Conservation (phyloP, 2,113 vertebrate species). For the Hystrix brachyura region DNA sequence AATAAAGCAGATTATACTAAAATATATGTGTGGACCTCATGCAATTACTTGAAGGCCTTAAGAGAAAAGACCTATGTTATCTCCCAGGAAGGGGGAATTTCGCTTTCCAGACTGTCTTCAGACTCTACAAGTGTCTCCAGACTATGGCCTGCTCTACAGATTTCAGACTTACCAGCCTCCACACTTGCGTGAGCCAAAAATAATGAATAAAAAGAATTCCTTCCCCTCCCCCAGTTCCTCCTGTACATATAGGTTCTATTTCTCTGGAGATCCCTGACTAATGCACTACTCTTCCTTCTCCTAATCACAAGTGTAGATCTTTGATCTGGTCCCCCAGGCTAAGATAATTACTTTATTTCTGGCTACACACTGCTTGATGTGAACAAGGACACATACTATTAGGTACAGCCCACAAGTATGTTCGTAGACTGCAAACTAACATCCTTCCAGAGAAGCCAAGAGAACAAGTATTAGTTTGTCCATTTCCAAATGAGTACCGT, state of each 20-base stretch:
- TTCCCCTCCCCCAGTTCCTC: background rate
- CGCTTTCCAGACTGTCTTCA: background rate
- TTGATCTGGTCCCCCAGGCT: background rate
- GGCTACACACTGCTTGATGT: background rate
- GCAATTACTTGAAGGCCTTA: background rate
- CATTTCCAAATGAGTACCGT: background rate
- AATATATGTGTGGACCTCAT: background rate
- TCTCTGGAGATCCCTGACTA: background rate
- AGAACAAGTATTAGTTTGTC: background rate
- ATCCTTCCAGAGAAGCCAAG: background rate
- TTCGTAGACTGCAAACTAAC: background rate
- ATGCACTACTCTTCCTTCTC: background rate
- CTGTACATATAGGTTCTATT: background rate
- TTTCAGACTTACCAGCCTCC: background rate
- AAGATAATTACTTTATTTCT: background rate
- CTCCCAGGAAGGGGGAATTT: background rate
- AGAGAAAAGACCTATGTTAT: background rate
- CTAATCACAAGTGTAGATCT: background rate
- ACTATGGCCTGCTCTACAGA: background rate
- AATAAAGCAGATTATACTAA: background rate
- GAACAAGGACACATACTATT: background rate
- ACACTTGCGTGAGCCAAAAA: background rate
- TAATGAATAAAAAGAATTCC: background rate
- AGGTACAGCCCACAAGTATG: background rate
- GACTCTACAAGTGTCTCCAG: background rate